These are phyloP conservation scores for Campylomormyrus numenius DNA, from an alignment of 2,113 vertebrate genomes.

Conservation along the genomic window DNA sequence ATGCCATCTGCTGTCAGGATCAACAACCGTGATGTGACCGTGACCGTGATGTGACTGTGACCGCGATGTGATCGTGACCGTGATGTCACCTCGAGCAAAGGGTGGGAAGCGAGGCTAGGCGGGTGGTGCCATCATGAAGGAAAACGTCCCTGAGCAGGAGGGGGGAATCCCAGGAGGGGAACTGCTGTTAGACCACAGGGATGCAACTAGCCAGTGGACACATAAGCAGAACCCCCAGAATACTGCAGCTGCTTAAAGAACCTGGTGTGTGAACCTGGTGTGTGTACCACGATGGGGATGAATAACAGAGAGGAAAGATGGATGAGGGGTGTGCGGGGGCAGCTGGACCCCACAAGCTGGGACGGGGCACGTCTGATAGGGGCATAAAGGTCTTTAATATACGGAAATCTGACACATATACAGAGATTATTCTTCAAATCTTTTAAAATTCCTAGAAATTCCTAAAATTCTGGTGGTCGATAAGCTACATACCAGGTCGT, in stretches of 20 bases:
- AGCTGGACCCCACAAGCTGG: neutral
- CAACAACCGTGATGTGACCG: neutral
- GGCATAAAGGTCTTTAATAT: neutral
- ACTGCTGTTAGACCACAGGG: neutral
- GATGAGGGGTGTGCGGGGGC: neutral
- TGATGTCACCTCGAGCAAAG: neutral
- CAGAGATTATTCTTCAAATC: neutral
- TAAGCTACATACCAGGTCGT: neutral
- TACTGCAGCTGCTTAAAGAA: neutral
- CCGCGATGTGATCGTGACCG: too few species aligned
- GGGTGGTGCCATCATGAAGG: neutral
- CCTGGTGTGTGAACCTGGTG: neutral
- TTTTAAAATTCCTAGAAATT: neutral
- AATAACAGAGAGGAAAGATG: neutral
- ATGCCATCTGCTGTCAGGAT: neutral
- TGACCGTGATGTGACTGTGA: too few species aligned
- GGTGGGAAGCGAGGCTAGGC: neutral
- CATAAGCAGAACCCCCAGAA: neutral
- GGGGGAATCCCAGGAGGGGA: neutral
- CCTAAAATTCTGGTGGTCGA: neutral
- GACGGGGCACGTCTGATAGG: neutral
- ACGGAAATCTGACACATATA: neutral
- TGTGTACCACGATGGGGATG: neutral
- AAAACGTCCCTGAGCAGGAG: neutral
- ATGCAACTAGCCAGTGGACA: neutral